phyloP scores from a whole-genome alignment of 64 coral and sea anemone species.

The Trachythela sp. region DNA sequence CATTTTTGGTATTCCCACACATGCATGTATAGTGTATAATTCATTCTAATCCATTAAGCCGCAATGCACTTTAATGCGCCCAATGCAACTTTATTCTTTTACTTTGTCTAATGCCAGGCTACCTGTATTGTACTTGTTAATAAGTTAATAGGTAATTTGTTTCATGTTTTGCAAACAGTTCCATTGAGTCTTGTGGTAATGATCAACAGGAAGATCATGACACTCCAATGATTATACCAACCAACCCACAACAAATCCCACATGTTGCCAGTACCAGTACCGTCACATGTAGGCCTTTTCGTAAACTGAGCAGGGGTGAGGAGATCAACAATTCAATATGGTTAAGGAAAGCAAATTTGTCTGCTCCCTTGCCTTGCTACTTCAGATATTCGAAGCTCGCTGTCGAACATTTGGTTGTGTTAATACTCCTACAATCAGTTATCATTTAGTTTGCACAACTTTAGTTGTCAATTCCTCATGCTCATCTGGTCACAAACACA shows the following conservation, averaged over 20 bases:
- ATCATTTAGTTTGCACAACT: neutral
- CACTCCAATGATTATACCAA: no score
- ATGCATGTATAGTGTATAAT: no score
- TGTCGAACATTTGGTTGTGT: conserved; percentile 35
- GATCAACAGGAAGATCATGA: neutral
- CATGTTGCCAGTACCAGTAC: neutral
- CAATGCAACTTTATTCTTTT: no score
- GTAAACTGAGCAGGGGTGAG: conserved; percentile 10
- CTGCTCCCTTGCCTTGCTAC: conserved; percentile 26
- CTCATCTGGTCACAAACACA: conserved; percentile 11
- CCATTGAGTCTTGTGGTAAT: neutral
- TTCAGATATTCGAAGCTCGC: neutral
- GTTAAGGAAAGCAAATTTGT: conserved; percentile 34
- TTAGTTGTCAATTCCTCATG: neutral
- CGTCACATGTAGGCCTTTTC: neutral
- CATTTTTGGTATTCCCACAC: no score
- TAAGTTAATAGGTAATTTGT: no score
- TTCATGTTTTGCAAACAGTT: neutral
- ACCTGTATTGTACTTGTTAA: no score
- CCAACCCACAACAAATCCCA: neutral
- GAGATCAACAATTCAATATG: conserved; percentile 23
- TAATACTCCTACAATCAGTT: neutral
- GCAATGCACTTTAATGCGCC: no score
- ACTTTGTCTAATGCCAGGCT: no score
- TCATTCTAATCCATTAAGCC: no score